These are phyloP conservation scores for Hirundo rustica DNA, from an alignment of 2,797 vertebrate species.

Conservation along the genomic window DNA sequence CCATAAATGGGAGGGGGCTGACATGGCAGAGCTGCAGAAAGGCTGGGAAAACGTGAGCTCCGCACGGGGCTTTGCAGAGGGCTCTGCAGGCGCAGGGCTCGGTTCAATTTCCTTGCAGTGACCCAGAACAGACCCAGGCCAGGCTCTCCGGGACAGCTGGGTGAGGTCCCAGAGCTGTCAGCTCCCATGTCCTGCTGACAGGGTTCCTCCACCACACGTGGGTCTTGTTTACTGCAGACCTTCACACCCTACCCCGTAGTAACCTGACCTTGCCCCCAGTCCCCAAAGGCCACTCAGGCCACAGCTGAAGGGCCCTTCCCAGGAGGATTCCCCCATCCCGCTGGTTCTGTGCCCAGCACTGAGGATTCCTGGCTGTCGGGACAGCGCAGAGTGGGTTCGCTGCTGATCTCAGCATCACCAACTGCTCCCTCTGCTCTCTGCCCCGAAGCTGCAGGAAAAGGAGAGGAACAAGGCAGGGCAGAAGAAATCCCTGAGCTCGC, in stretches of 20 bases:
- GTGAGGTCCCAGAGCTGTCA: not conserved
- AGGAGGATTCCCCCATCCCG: not conserved
- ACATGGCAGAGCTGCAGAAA: not conserved
- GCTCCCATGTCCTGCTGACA: not conserved
- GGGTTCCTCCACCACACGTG: rapidly evolving
- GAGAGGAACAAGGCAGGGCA: slow-evolving; percentile 52
- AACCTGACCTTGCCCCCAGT: not conserved
- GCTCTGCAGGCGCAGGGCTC: not conserved
- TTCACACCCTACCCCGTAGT: not conserved
- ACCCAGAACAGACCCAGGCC: not conserved
- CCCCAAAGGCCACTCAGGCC: not conserved
- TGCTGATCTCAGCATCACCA: not conserved
- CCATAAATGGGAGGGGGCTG: not conserved
- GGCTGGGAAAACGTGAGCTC: rapidly evolving
- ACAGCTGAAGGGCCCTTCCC: not conserved
- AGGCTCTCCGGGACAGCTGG: not conserved
- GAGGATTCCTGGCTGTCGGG: not conserved
- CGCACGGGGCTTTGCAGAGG: not conserved
- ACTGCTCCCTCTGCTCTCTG: not conserved
- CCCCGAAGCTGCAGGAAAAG: slow-evolving; percentile 30
- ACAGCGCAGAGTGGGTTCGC: rapidly evolving
- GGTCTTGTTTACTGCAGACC: not conserved
- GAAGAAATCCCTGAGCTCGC: slow-evolving; percentile 60
- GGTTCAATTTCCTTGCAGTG: not conserved
- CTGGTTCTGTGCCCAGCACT: not conserved